A percentile compares a stretch with the other conserved stretches of the same genome.
Conservation (phyloP, 2,888 invertebrate species). For the Onchidella celtica region DNA sequence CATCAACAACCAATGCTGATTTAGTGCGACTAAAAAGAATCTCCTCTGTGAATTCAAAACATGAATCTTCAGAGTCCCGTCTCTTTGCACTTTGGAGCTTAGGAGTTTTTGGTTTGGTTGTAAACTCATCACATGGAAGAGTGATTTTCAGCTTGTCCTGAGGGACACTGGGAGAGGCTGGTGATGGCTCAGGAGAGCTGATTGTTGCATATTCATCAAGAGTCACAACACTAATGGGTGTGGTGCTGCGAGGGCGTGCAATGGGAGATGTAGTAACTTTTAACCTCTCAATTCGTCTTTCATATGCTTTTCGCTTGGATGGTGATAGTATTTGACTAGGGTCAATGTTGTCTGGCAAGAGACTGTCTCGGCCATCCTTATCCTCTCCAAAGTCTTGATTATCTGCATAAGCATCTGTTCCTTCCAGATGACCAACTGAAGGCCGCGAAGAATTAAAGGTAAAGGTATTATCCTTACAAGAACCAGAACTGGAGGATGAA, state of each 20-base stretch:
- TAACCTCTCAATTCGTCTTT: slow-evolving; percentile 69
- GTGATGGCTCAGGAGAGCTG: slow-evolving; percentile 70
- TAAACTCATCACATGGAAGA: slow-evolving; percentile 70
- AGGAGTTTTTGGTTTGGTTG: slow-evolving; percentile 62
- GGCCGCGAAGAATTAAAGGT: slow-evolving; percentile 41
- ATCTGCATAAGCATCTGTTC: slow-evolving; percentile 28
- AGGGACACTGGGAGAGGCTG: slow-evolving; percentile 43
- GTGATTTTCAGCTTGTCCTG: slow-evolving; percentile 73
- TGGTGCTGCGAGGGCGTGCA: slow-evolving; percentile 72
- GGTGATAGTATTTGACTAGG: slow-evolving; percentile 67
- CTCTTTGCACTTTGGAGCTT: slow-evolving; percentile 54
- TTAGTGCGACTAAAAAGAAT: slow-evolving; percentile 71
- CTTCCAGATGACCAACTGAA: slow-evolving; percentile 40
- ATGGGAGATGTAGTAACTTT: slow-evolving; percentile 74
- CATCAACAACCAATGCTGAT: slow-evolving; percentile 69
- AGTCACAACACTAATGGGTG: slow-evolving; percentile 72
- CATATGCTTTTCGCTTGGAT: slow-evolving; percentile 73
- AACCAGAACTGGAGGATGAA: slow-evolving; percentile 51
- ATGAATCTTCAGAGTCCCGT: slow-evolving; percentile 55
- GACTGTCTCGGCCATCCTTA: slow-evolving; percentile 37
- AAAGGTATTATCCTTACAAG: slow-evolving; percentile 42
- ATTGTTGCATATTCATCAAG: slow-evolving; percentile 71
- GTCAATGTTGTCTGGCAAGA: slow-evolving; percentile 59
- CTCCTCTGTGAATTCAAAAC: slow-evolving; percentile 70
- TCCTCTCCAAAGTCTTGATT: slow-evolving; percentile 12